Base-by-base conservation (phyloP, 2,797 vertebrate genomes). In the Numenius phaeopus region DNA sequence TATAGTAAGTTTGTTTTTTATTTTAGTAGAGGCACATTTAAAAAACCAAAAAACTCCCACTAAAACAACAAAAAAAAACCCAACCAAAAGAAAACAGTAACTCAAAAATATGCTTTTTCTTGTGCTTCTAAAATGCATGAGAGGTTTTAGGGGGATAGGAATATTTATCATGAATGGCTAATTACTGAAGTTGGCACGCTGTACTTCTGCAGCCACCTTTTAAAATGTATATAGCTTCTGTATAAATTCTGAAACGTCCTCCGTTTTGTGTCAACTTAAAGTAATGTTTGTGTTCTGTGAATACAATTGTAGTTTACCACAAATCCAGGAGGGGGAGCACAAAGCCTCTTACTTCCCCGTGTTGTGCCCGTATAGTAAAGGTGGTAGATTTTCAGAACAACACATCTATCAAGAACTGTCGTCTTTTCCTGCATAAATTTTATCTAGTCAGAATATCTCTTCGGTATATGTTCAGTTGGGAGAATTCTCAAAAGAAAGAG, bases 321-420 rank as follows among this genome's bases (percentile, higher is more conserved):
- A 20, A 15, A 32, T 61, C 75, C 97, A 55, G 92, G 7, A 95
- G 97, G 66, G 94, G 95, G 95, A 73, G 93, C 84, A 81, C 86
- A 5, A 65, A 89, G 65, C 83, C 42, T 8, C 67, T 78, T 2
- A 30, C 54, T 77, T 23, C 22, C 40, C 24, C 44, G 7, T 4
- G 0, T 2, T 3, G 2, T 30, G 27, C 72, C 11, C 0, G 11
- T 62, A 6, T 18, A 16, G 11, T 16, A 34, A 11, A 39, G 39
- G 42, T 5, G 15, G n/a, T 30, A 72, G 54, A 24, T 14, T 62
- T 92, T 69, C 16, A 19, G 44, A 80, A 14, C 22, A 42, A 14
- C 50, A 15, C 2, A 32, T 30, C 40, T 59, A 3, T 59, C 75
- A 14, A 34, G 30, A 62, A 0, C 64, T 62, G 47, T 14, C 2